These are phyloP conservation scores for Falco rusticolus DNA, from an alignment of 2,797 vertebrate species.

Conservation along the genomic window DNA sequence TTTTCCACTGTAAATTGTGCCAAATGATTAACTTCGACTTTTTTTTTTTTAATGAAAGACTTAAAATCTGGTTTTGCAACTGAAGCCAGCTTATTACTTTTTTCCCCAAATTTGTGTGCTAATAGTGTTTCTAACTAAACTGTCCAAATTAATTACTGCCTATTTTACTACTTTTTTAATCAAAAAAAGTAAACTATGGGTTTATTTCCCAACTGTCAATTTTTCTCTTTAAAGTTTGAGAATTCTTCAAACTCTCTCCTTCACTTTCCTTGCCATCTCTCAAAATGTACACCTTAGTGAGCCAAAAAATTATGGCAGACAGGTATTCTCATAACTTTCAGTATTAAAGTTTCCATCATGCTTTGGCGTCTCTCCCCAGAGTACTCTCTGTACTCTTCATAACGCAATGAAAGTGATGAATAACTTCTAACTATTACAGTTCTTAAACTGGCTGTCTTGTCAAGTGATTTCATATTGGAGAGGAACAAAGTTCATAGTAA, in stretches of 20 bases:
- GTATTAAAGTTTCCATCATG: constrained; percentile 42
- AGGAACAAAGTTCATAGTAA: neutral
- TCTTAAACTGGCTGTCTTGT: constrained; percentile 10
- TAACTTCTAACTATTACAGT: neutral
- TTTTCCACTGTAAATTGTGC: neutral
- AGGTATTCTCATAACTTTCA: constrained; percentile 21
- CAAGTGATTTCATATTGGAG: neutral
- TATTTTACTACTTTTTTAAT: neutral
- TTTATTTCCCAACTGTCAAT: neutral
- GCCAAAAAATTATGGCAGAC: constrained; percentile 34
- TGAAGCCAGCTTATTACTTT: neutral
- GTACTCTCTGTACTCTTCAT: constrained; percentile 19
- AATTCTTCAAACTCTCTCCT: neutral
- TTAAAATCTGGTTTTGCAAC: neutral
- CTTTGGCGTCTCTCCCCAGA: neutral
- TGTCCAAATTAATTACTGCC: neutral
- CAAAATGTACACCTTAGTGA: constrained; percentile 1
- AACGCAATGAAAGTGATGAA: neutral
- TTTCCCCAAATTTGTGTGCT: neutral
- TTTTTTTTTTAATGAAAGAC: neutral
- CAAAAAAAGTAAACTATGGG: neutral
- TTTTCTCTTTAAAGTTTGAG: neutral
- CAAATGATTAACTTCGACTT: neutral
- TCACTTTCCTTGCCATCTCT: neutral
- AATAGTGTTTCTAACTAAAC: neutral